These are phyloP conservation scores for Hestina assimilis DNA, from an alignment of 1,140 invertebrate genomes.

Conservation along the genomic window DNA sequence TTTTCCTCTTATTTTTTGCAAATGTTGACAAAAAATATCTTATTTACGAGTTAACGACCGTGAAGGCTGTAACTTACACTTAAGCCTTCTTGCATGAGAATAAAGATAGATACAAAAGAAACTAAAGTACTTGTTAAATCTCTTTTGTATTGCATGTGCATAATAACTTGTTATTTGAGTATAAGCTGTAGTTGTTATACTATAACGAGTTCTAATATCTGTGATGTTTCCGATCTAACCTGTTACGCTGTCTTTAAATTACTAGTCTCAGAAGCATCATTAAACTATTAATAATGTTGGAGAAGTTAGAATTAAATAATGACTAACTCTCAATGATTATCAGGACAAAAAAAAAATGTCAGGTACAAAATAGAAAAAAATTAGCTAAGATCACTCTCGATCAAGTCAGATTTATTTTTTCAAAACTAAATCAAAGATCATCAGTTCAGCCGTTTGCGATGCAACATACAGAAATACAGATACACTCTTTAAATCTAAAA, in stretches of 20 bases:
- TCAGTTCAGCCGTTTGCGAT: too few relatives aligned
- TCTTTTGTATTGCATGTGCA: conserved; percentile 11
- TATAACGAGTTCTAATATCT: conserved; percentile 5
- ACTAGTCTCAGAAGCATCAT: too few relatives aligned
- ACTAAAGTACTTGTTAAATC: conserved; percentile 7
- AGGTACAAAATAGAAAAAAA: too few relatives aligned
- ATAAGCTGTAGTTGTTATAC: conserved; percentile 2
- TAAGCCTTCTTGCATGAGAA: background rate
- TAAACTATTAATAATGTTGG: too few relatives aligned
- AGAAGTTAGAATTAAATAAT: too few relatives aligned
- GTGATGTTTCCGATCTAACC: background rate
- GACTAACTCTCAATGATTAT: too few relatives aligned
- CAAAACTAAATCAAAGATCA: too few relatives aligned
- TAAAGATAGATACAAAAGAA: background rate
- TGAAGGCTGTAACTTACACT: conserved; percentile 12
- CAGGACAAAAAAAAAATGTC: too few relatives aligned
- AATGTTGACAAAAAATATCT: conserved; percentile 6
- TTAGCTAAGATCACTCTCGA: too few relatives aligned
- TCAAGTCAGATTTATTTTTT: too few relatives aligned
- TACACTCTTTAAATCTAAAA: too few relatives aligned
- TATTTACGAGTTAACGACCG: conserved; percentile 13
- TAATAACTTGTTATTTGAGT: conserved; percentile 24
- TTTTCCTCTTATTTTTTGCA: background rate
- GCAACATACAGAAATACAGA: too few relatives aligned
- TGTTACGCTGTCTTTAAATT: background rate